Percentiles rank a stretch among this genome's conserved stretches.
phyloP scores from a whole-genome alignment of 2,113 vertebrate species.

The Neogobius melanostomus region DNA sequence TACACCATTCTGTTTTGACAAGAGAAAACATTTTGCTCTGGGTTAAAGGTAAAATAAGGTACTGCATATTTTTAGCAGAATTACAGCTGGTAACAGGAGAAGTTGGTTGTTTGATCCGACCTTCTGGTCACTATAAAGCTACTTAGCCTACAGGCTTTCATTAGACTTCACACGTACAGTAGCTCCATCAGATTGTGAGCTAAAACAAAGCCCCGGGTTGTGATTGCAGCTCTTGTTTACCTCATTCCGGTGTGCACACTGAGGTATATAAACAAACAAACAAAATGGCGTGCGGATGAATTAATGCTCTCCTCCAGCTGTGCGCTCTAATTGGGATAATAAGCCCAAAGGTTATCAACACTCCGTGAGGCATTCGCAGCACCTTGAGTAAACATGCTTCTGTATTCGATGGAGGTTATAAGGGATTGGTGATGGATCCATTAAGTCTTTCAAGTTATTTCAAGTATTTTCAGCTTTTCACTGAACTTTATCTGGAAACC shows the following conservation, averaged over 20 bases:
- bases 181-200: constrained; percentile 1
- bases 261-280: constrained; percentile 75
- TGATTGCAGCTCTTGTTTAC: constrained; percentile 50
- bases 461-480: no score
- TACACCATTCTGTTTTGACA: no score
- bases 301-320: constrained; percentile 77
- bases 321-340: constrained; percentile 77
- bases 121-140: not conserved
- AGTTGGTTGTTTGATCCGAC: no score
- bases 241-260: constrained; percentile 45
- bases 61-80: no score
- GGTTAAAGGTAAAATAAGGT: no score
- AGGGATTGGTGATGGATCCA: no score
- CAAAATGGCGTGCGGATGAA: constrained; percentile 65
- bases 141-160: constrained; percentile 1
- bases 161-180: constrained; percentile 12
- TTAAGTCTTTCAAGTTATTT: no score
- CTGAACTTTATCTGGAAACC: no score
- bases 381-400: constrained; percentile 41
- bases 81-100: no score
- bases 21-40: no score
- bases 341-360: constrained; percentile 77
- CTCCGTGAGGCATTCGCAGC: constrained; percentile 63
- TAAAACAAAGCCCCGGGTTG: constrained; percentile 16
- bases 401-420: not conserved